Base-by-base conservation (phyloP, 1,140 invertebrate species). In the Oreohelix idahoensis region DNA sequence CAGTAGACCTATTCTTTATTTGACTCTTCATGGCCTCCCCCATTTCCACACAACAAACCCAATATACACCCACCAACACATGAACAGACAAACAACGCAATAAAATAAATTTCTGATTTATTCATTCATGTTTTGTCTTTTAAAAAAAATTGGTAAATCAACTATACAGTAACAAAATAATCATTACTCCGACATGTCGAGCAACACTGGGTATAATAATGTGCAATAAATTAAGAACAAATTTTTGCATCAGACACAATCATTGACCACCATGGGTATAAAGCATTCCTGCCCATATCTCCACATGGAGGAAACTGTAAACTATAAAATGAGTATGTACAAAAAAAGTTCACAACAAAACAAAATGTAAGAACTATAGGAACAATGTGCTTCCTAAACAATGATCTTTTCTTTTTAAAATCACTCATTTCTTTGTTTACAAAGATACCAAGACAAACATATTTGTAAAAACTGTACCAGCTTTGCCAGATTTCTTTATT, bases 151-250 rank as follows among this genome's bases (percentile, higher is more conserved):
- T 58, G 29, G 2, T 71, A n/a, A 71, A 29, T 45, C 39, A 70
- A n/a, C 36, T 36, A 45, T 63, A 79, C 53, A 58, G 17, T 63
- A 69, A 53, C 35, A 69, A 79, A 39, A 79, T 23, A 58, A 29
- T 39, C 26, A 58, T 69, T 13, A 42, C 58, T 35, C 15, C 20
- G 32, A 39, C 32, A 38, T 79, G 29, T 69, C 29, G 0, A 20
- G 45, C 11, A 77, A 8, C 35, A 63, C 42, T 38, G 26, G 8
- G 13, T 74, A 42, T 42, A 39, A 42, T 26, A 20, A 74, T n/a
- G 38, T 74, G 36, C 38, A 74, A 74, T 74, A 74, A 74, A 42
- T 74, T 74, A 74, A 74, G 8, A 74, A 38, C 4, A 42, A 1
- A 49, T 74, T 66, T 32, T 66, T 29, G 29, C 29, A 66, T 32